Conservation (phyloP, 2,888 invertebrate species). For the Ephialtes manifestator region DNA sequence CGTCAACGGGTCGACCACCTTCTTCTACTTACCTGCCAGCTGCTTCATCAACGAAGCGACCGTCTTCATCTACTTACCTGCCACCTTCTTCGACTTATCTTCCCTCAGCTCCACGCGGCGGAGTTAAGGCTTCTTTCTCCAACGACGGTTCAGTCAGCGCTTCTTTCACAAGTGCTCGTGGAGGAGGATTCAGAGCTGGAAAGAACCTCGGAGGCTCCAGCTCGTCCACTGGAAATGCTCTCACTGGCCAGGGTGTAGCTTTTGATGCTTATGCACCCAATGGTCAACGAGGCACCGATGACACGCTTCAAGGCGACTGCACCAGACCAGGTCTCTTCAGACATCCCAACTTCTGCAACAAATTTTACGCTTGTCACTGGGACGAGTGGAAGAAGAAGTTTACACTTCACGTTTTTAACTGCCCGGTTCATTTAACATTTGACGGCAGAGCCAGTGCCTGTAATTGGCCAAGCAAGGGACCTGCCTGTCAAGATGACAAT, state of each 20-base stretch:
- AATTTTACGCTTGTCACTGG: slow-evolving; percentile 94
- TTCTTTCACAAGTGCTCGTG: slow-evolving; percentile 30
- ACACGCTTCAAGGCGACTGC: slow-evolving; percentile 87
- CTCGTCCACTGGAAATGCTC: slow-evolving; percentile 54
- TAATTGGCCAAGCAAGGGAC: slow-evolving; percentile 94
- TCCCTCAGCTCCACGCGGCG: slow-evolving; percentile 46
- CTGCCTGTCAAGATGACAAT: slow-evolving; percentile 91
- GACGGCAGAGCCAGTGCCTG: slow-evolving; percentile 92
- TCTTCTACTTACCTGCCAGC: slow-evolving; percentile 53
- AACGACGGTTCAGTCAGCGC: slow-evolving; percentile 55
- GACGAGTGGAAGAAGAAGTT: slow-evolving; percentile 92
- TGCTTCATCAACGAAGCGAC: slow-evolving; percentile 46
- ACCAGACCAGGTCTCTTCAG: slow-evolving; percentile 87
- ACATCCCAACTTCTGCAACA: slow-evolving; percentile 93
- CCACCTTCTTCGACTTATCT: slow-evolving; percentile 51
- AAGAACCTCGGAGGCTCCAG: slow-evolving; percentile 65
- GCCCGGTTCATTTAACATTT: slow-evolving; percentile 92
- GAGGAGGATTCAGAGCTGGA: slow-evolving; percentile 65
- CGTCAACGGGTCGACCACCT: slow-evolving; percentile 55
- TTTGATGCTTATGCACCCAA: slow-evolving; percentile 89
- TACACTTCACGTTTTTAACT: slow-evolving; percentile 92
- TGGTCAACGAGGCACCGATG: slow-evolving; percentile 87
- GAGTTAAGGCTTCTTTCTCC: slow-evolving; percentile 19
- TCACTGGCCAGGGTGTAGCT: slow-evolving; percentile 84
- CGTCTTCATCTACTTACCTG: slow-evolving; percentile 56